Conservation (phyloP, 2,888 invertebrate species). For the Penaeus monodon region DNA sequence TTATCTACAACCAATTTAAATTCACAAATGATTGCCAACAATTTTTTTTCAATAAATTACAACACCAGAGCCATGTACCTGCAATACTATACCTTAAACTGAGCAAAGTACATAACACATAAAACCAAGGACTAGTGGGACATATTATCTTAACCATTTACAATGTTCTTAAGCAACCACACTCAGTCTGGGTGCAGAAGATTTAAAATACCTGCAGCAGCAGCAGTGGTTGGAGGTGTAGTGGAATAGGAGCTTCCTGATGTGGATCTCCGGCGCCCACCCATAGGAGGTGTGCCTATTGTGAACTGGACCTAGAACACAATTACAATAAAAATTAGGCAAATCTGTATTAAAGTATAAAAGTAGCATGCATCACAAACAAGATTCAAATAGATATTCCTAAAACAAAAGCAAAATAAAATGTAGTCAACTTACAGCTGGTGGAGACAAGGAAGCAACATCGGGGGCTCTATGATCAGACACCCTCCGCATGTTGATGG, state of each 20-base stretch:
- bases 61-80: no score
- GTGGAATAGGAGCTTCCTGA: slow-evolving; percentile 70
- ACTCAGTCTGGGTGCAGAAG: no score
- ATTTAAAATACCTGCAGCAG: slow-evolving; percentile 8
- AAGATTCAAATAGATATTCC: slow-evolving; percentile 4
- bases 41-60: no score
- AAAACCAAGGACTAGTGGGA: no score
- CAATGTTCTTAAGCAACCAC: no score
- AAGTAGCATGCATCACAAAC: neutral
- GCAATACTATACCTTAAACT: no score
- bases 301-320: slow-evolving; percentile 66
- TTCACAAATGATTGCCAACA: no score
- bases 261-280: slow-evolving; percentile 74
- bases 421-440: slow-evolving; percentile 77
- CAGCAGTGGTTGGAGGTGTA: slow-evolving; percentile 46
- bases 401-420: slow-evolving; percentile 45
- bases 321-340: neutral
- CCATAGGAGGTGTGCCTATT: slow-evolving; percentile 69
- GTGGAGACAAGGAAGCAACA: slow-evolving; percentile 92
- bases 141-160: no score
- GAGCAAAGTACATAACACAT: no score
- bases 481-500: slow-evolving; percentile 82
- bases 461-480: slow-evolving; percentile 75
- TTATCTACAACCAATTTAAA: no score
- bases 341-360: neutral